Conservation (phyloP, 2,797 vertebrate species). For the Echeneis naucrates region DNA sequence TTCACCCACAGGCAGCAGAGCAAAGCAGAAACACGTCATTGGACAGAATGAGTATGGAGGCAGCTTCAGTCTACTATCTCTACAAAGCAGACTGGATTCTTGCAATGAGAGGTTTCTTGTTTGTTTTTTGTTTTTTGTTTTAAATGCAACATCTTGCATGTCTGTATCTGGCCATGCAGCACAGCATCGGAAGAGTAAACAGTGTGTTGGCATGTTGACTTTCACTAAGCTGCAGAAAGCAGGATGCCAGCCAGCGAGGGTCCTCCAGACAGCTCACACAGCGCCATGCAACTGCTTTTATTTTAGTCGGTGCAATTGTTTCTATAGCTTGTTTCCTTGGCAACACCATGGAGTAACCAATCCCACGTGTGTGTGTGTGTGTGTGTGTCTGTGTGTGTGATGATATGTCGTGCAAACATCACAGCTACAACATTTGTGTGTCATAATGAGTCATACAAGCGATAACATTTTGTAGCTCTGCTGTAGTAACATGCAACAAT, state of each 20-base stretch:
- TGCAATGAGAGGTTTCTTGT: slow-evolving; percentile 23
- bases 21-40: slow-evolving; percentile 61
- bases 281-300: slow-evolving; percentile 57
- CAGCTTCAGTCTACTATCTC: slow-evolving; percentile 46
- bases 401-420: slow-evolving; percentile 46
- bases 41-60: slow-evolving; percentile 48
- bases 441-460: slow-evolving; percentile 45
- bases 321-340: slow-evolving; percentile 50
- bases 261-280: slow-evolving; percentile 56
- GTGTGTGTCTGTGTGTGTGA: slow-evolving; percentile 4
- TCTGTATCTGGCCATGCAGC: slow-evolving; percentile 61
- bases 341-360: slow-evolving; percentile 51
- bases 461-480: slow-evolving; percentile 32
- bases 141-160: slow-evolving; percentile 37
- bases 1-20: slow-evolving; percentile 61
- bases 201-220: slow-evolving; percentile 61
- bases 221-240: slow-evolving; percentile 62
- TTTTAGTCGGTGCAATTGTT: slow-evolving; percentile 45
- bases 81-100: slow-evolving; percentile 33
- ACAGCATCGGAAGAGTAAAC: slow-evolving; percentile 46
- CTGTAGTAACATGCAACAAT: slow-evolving; percentile 52
- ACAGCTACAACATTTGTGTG: slow-evolving; percentile 36
- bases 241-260: slow-evolving; percentile 60
- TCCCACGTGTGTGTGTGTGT: slow-evolving; percentile 26
- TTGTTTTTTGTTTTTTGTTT: too few relatives aligned